Percentiles rank a stretch among this genome's conserved stretches.
Conservation (phyloP, 2,797 vertebrate species). For the Danio kyathit region DNA sequence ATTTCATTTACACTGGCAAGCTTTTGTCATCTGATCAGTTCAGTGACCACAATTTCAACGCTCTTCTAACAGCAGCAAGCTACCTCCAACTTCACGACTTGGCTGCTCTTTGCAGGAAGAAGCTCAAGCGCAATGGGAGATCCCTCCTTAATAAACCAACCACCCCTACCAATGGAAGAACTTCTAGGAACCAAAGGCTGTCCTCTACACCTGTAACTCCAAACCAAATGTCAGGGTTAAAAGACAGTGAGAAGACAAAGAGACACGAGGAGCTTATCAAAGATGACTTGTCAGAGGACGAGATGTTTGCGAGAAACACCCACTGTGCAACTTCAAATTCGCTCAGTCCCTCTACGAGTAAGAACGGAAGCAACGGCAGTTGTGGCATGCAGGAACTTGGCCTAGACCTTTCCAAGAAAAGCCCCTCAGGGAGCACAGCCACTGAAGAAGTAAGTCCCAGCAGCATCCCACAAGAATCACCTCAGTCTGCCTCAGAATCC, state of each 20-base stretch:
- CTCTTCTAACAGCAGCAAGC: constrained; percentile 91
- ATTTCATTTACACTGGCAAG: constrained; percentile 93
- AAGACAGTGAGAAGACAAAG: constrained; percentile 74
- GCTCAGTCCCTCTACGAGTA: constrained; percentile 76
- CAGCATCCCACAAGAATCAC: constrained; percentile 84
- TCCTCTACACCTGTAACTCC: constrained; percentile 84
- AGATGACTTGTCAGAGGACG: constrained; percentile 83
- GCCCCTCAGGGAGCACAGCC: constrained; percentile 81
- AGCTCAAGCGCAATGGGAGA: constrained; percentile 85
- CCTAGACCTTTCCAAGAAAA: constrained; percentile 91
- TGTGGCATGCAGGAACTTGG: constrained; percentile 85
- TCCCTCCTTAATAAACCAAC: constrained; percentile 79
- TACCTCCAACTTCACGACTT: constrained; percentile 93
- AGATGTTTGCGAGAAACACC: constrained; percentile 81
- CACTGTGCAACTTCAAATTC: constrained; percentile 79
- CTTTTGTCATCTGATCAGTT: constrained; percentile 85
- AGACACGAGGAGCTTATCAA: constrained; percentile 81
- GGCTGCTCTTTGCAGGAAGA: constrained; percentile 88
- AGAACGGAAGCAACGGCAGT: constrained; percentile 75
- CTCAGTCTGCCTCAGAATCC: constrained; percentile 83
- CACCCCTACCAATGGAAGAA: constrained; percentile 77
- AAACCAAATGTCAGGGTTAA: constrained; percentile 82
- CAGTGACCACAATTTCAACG: constrained; percentile 87
- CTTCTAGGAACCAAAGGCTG: constrained; percentile 84
- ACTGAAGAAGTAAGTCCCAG: constrained; percentile 85